Base-by-base conservation (phyloP, 2,888 invertebrate species). In the Macaria notata region DNA sequence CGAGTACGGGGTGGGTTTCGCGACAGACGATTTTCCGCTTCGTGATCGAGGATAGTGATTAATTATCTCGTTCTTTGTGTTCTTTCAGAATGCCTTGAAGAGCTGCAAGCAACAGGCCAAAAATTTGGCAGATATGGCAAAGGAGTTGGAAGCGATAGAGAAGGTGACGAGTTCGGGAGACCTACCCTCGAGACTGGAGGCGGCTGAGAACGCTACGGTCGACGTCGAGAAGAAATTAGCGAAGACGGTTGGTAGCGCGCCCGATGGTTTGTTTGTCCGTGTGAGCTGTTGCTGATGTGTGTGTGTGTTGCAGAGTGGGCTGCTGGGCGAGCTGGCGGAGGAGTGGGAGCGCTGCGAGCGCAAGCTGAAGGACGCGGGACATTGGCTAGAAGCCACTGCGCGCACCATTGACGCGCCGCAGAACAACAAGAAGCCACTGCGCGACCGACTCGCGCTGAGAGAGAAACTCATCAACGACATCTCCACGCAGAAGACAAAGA, bases 261-360 rank as follows among this genome's bases (percentile, higher is more conserved):
- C 4, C 4, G 33, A 33, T 6, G 33, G 33, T 33, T n/a, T n/a
- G n/a, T n/a, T n/a, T n/a, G n/a, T n/a, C n/a, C n/a, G n/a, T n/a
- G n/a, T n/a, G n/a, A n/a, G n/a, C n/a, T n/a, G n/a, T n/a, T n/a
- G n/a, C n/a, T n/a, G n/a, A n/a, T n/a, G n/a, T n/a, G 8, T 8
- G 8, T 3, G 7, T 39, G 64, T 67, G 66, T 92, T 93, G 63
- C 86, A 97, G 97, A 96, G 96, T 79, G 95, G 96, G 46, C 88
- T 97, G 69, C 92, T 98, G 60, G 96, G 97, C 93, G 98, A 98
- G 88, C 95, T 97, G 52, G 95, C 96, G 48, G 98, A 98, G 81
- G 98, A 98, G 91, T 98, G 98, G 97, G 98, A 98, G 81, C 96
- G 98, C 84, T 98, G 98, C 86, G 98, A 98, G 86, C 96, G 94